Conservation (phyloP, 1,140 invertebrate species). For the Drosophila parabipectinata region DNA sequence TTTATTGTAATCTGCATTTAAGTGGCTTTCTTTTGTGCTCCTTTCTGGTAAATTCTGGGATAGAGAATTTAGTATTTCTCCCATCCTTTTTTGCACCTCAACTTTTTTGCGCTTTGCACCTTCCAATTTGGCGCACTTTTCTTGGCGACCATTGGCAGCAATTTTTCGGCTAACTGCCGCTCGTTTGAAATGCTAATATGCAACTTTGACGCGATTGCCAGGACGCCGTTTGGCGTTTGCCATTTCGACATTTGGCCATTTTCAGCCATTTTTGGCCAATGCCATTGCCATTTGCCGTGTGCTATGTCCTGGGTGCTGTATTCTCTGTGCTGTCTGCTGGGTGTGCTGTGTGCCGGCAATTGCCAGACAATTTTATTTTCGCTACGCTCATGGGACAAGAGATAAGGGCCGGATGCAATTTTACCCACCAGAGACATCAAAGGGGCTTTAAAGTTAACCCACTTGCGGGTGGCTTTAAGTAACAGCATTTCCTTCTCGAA, state of each 20-base stretch:
- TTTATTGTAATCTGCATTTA: slow-evolving; percentile 82
- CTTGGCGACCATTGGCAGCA: slow-evolving; percentile 70
- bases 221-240: slow-evolving; percentile 23
- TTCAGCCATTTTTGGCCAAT: slow-evolving; percentile 7
- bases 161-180: slow-evolving; percentile 80
- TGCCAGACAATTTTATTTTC: slow-evolving; percentile 79
- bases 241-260: slow-evolving; percentile 24
- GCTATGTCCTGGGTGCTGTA: neutral
- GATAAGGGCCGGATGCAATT: slow-evolving; percentile 53
- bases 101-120: slow-evolving; percentile 48
- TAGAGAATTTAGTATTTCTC: slow-evolving; percentile 8
- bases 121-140: slow-evolving; percentile 75
- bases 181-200: slow-evolving; percentile 82
- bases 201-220: slow-evolving; percentile 75
- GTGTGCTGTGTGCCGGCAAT: slow-evolving; percentile 45
- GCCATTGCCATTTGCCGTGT: neutral
- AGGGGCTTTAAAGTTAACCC: slow-evolving; percentile 24
- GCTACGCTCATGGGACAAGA: slow-evolving; percentile 49
- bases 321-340: neutral
- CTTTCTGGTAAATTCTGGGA: neutral
- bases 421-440: slow-evolving; percentile 36
- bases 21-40: slow-evolving; percentile 77
- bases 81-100: neutral
- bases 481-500: neutral
- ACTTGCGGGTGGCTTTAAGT: slow-evolving; percentile 31